Evolutionary conservation across 2,888 invertebrate genomes (phyloP), one percentile per base, ranked within the genome.

Genomic region (Leuctra nigra): DNA sequence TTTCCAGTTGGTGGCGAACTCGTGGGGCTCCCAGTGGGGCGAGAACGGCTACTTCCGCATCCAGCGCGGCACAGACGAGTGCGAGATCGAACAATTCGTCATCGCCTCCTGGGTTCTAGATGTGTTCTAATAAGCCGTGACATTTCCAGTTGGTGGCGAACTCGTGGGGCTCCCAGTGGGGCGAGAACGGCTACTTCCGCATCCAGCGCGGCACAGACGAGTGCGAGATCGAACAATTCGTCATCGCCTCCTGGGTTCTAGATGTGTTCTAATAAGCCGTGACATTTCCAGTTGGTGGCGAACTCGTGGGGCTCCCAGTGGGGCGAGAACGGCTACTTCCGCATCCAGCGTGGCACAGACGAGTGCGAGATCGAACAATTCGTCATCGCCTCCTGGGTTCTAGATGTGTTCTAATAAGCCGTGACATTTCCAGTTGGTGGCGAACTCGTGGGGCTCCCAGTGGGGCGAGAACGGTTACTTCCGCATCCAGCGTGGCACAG

Each of bases 391-490:
- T 84, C 85, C 7, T 87, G 89, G 83, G 83, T 84, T 20, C 44
- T 13, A 13, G 44, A 44, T n/a, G n/a, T n/a, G n/a, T n/a, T n/a
- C n/a, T n/a, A n/a, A n/a, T n/a, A n/a, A n/a, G n/a, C n/a, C n/a
- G n/a, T n/a, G n/a, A n/a, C n/a, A n/a, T 18, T 73, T 75, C 3
- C 75, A 96, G 95, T 78, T 90, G 68, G 91, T 87, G 39, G 91
- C 91, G 47, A 97, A 97, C 74, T 93, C 93, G 29, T 97, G 97
- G 97, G 96, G 97, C 7, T 67, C 72, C 0, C 75, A 82, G 63
- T 97, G 96, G 96, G 97, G 96, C 9, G 94, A 96, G 69, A 76
- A 83, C 61, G 97, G 97, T 0, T 87, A 83, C 69, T 96, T 97
- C 82, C 81, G 86, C 59, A 95, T 97, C 65, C 72, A 79, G 4